Evolutionary conservation across 2,113 vertebrate species (phyloP).

Genomic region (Syngnathus floridae): DNA sequence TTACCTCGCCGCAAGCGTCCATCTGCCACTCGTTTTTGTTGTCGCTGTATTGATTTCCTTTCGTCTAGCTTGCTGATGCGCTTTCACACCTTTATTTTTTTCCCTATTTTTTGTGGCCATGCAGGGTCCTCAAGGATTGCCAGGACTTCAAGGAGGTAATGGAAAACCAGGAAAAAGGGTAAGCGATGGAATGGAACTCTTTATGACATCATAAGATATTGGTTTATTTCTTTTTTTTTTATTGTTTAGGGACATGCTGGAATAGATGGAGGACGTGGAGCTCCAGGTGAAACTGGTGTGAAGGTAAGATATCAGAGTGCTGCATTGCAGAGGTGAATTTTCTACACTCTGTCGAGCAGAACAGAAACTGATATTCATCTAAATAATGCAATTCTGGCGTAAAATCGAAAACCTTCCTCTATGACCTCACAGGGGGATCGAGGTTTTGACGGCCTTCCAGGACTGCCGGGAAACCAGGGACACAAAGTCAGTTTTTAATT

Average conservation of each 20-base stretch:
- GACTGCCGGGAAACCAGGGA: constrained; percentile 84
- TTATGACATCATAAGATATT: not conserved
- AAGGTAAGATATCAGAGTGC: constrained; percentile 68
- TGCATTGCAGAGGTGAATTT: constrained; percentile 3
- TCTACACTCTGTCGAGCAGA: not conserved
- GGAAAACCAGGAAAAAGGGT: constrained; percentile 83
- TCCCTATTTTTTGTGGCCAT: constrained; percentile 6
- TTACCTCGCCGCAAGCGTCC: constrained; percentile 6
- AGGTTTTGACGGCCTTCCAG: constrained; percentile 86
- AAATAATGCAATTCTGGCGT: not conserved
- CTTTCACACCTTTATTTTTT: constrained; percentile 10
- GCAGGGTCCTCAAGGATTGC: constrained; percentile 79
- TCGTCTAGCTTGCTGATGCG: constrained; percentile 1
- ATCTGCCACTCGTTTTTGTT: constrained; percentile 5
- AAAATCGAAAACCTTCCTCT: constrained; percentile 30
- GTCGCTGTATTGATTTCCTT: constrained; percentile 19
- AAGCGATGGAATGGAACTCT: constrained; percentile 38
- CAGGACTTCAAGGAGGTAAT: constrained; percentile 68
- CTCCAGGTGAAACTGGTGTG: constrained; percentile 81
- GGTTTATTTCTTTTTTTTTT: not conserved
- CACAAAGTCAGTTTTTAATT: constrained; percentile 61
- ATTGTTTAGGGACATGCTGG: constrained; percentile 75
- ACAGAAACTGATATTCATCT: not conserved
- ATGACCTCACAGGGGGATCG: constrained; percentile 78
- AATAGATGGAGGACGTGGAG: constrained; percentile 80